Evolutionary conservation across 1,140 invertebrate genomes (phyloP).

Genomic region (Pollicipes pollicipes): DNA sequence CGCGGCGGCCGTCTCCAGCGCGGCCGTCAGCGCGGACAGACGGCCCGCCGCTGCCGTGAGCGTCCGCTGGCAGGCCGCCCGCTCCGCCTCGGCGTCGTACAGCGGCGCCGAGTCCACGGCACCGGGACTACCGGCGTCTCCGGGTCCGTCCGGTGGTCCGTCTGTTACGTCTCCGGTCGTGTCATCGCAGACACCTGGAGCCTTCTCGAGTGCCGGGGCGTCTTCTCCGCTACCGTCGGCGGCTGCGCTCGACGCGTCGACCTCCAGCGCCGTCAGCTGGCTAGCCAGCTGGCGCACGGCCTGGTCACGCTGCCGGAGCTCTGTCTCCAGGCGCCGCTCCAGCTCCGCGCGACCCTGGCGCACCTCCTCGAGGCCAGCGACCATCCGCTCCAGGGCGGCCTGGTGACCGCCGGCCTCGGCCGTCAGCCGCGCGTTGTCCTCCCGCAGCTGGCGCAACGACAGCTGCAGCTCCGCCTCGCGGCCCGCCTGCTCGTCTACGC

Average conservation of each 20-base stretch:
- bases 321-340: no score
- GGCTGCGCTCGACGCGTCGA: background rate
- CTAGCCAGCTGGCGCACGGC: no score
- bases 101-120: no score
- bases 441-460: background rate
- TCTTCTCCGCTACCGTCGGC: no score
- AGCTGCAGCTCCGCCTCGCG: constrained; percentile 4
- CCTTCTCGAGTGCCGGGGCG: no score
- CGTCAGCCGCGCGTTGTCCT: constrained; percentile 7
- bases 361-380: background rate
- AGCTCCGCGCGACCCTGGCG: no score
- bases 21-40: constrained; percentile 4
- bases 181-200: no score
- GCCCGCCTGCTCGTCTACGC: constrained; percentile 1
- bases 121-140: no score
- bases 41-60: background rate
- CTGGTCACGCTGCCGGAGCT: no score
- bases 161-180: no score
- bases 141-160: no score
- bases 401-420: background rate
- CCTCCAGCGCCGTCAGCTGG: no score
- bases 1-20: constrained; percentile 10
- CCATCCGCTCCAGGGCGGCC: constrained; percentile 9
- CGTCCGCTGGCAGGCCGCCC: background rate
- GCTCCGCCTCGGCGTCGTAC: background rate